Conservation (phyloP, 2,888 invertebrate species). For the Epistrophe eligans region DNA sequence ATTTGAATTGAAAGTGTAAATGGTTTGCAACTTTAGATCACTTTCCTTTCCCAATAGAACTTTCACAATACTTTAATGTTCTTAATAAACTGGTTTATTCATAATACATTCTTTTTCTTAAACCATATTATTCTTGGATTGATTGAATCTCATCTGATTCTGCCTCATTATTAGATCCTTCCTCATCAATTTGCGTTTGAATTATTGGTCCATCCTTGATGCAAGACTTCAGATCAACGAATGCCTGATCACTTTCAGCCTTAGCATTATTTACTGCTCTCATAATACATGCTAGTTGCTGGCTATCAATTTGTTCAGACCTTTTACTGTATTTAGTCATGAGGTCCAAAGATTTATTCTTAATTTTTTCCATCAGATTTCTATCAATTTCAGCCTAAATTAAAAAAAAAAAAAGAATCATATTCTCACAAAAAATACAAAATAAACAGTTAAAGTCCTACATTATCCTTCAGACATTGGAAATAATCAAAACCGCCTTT, state of each 20-base stretch:
- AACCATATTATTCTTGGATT: neutral
- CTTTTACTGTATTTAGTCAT: neutral
- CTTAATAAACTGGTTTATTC: neutral
- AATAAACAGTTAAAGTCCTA: constrained; percentile 25
- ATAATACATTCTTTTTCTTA: neutral
- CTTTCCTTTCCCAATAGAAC: too few species aligned
- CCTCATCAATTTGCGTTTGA: neutral
- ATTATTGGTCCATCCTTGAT: constrained; percentile 3
- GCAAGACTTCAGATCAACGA: neutral
- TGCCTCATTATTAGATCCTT: neutral
- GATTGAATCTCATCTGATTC: neutral
- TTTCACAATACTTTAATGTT: too few species aligned
- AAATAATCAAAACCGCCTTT: constrained; percentile 67
- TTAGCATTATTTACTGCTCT: neutral
- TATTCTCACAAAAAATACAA: neutral
- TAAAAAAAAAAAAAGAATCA: neutral
- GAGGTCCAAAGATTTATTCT: neutral
- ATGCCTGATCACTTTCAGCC: neutral
- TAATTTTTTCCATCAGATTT: constrained; percentile 21
- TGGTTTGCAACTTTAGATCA: too few species aligned
- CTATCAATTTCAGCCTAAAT: constrained; percentile 19
- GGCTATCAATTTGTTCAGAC: neutral
- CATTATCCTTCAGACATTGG: constrained; percentile 66
- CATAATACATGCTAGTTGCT: neutral
- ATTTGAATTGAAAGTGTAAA: too few species aligned